Base-by-base conservation (phyloP, 2,888 invertebrate genomes). In the Bruchidius siliquastri region DNA sequence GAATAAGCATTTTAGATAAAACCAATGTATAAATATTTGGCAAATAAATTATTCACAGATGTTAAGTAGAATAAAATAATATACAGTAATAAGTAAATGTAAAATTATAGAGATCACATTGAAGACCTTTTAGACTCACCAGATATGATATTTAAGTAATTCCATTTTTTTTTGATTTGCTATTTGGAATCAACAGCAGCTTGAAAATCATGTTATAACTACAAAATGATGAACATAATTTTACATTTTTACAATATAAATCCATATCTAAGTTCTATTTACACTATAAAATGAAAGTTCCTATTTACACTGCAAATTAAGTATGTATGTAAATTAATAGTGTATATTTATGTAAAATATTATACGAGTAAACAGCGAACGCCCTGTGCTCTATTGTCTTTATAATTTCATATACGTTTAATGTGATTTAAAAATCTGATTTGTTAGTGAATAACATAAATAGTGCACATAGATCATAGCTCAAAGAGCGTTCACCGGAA, bases 261-360 rank as follows among this genome's bases (percentile, higher is more conserved):
- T 75, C 77, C 73, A 76, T 80, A 81, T 80, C 79, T 81, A 81
- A 75, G 77, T 80, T 80, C 76, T 82, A 82, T 82, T 77, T 82
- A 82, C 82, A 82, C 77, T 74, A 77, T 78, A 77, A 80, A 81
- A 80, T 79, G 74, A 78, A 72, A 72, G 72, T 78, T 77, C 77
- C 77, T 80, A 76, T 80, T 76, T 79, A 80, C 77, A 80, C 72
- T 72, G 70, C 71, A 71, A 71, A 26, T 6, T 70, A 22, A 22
- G n/a, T 26, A 22, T 70, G 26, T 68, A 68, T 30, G 26, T 22
- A 72, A 21, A 20, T 67, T 22, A 20, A 72, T 68, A 72, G 67
- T 21, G 21, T 20, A 67, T 67, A 67, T 67, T 67, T 68, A 49
- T 49, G 6, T 49, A 49, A 49, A 49, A 49, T 49, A 49, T 49